Evolutionary conservation across 1,140 invertebrate genomes (phyloP), one percentile per base, ranked within the genome.

Genomic region (Scaptomyza graminum): DNA sequence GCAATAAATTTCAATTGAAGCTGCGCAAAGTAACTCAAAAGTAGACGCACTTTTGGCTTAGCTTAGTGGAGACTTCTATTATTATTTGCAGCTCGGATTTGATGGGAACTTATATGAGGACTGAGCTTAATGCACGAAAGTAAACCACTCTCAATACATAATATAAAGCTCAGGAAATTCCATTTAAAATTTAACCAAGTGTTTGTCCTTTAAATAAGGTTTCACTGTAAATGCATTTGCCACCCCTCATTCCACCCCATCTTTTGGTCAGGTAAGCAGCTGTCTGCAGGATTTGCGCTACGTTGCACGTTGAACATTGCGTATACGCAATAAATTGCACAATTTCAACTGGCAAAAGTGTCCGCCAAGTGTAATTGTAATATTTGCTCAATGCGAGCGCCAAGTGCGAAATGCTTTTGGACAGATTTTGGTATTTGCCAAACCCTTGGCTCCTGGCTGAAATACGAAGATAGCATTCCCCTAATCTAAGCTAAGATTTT

Each of bases 301-400:
- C 22, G 25, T 57, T 57, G 51, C 44, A 46, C 51, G 54, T 22
- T 46, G 51, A 31, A 46, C 51, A 44, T 22, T 46, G 54, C 44
- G 64, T 57, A 31, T 43, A 67, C 37, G 46, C 55, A 60, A 67
- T 67, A 67, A 67, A 67, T 67, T 67, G 16, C 37, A 9, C 54
- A 41, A 46, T 56, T 56, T 54, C 52, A 22, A 64, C 34, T 15
- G 12, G 51, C n/a, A 46, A 59, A 34, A 49, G 22, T 66, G 63
- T 66, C 63, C 54, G 54, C 63, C 34, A 65, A 67, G 54, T 59
- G 64, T 67, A 67, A 67, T 67, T 66, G 63, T 59, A 66, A 66
- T 66, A 57, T 57, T 57, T 57, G 55, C 41, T 7, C 9, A 57
- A 46, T 44, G 55, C 55, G 41, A 44, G 54, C 39, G 56, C 64